Percentiles rank a stretch among this genome's conserved stretches.
Evolutionary conservation across 1,140 invertebrate genomes (phyloP).

Genomic region (Lerema accius): DNA sequence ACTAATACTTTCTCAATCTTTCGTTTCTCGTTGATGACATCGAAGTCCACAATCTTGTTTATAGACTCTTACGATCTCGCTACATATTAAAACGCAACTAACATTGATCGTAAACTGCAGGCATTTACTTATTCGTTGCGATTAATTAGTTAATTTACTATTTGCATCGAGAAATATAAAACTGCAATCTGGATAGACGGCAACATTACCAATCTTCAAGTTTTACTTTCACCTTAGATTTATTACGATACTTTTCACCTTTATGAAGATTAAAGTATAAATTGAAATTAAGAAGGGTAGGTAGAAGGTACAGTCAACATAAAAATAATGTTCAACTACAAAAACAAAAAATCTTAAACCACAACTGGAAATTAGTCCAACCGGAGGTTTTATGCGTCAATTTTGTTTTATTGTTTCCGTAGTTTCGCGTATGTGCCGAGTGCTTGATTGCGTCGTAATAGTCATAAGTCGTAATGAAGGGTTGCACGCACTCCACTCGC

Average conservation of each 20-base stretch:
- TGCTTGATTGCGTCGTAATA: conserved; percentile 77
- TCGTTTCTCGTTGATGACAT: conserved; percentile 13
- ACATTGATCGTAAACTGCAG: conserved; percentile 42
- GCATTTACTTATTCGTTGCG: conserved; percentile 5
- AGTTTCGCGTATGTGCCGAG: conserved; percentile 74
- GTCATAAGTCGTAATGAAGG: conserved; percentile 69
- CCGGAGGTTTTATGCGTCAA: conserved; percentile 69
- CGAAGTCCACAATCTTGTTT: conserved; percentile 55
- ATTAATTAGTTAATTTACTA: neutral
- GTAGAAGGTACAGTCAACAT: too few relatives aligned
- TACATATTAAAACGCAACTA: conserved; percentile 57
- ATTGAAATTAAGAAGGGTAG: neutral
- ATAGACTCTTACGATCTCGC: conserved; percentile 60
- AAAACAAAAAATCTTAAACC: conserved; percentile 20
- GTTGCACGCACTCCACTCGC: conserved; percentile 66
- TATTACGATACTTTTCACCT: too few relatives aligned
- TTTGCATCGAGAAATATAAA: too few relatives aligned
- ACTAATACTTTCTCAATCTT: too few relatives aligned
- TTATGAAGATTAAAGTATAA: too few relatives aligned
- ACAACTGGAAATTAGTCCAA: conserved; percentile 57
- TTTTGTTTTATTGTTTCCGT: conserved; percentile 72
- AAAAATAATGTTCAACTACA: neutral
- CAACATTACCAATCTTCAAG: too few relatives aligned
- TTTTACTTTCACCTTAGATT: too few relatives aligned
- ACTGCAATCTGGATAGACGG: too few relatives aligned